A percentile compares a stretch with the other conserved stretches of the same genome.
Evolutionary conservation across 2,797 vertebrate species (phyloP).

Genomic region (Danio choprae): DNA sequence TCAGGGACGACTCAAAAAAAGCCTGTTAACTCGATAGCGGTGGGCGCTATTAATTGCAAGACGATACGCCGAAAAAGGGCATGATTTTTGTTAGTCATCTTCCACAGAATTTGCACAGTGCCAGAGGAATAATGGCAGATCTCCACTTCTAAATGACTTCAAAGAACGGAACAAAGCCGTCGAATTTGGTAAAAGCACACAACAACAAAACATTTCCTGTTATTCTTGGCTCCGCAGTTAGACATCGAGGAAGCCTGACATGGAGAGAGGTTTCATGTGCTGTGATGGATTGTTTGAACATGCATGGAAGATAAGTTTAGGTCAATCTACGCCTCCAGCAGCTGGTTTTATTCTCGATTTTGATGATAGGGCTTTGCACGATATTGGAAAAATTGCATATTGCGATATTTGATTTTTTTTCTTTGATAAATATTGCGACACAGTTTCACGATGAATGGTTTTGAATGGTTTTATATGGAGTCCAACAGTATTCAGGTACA

Average conservation of each 20-base stretch:
- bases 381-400: no score
- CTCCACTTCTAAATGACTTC: conserved; percentile 76
- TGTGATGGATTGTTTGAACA: conserved; percentile 55
- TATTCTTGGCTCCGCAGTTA: conserved; percentile 68
- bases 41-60: conserved; percentile 67
- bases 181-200: conserved; percentile 71
- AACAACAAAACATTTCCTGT: conserved; percentile 62
- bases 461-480: no score
- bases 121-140: conserved; percentile 79
- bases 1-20: conserved; percentile 52
- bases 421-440: no score
- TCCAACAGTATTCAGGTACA: no score
- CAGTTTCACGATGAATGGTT: no score
- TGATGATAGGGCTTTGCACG: no score
- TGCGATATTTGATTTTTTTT: no score
- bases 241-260: conserved; percentile 57
- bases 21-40: conserved; percentile 67
- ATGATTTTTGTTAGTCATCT: conserved; percentile 74
- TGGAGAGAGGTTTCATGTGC: conserved; percentile 52
- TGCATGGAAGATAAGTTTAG: conserved; percentile 49
- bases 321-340: conserved; percentile 24
- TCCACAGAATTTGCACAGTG: conserved; percentile 66
- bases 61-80: conserved; percentile 64
- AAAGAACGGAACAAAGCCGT: conserved; percentile 73
- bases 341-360: conserved; percentile 13